phyloP scores from a whole-genome alignment of 2,888 invertebrate genomes.

The Priocnemis perturbator region DNA sequence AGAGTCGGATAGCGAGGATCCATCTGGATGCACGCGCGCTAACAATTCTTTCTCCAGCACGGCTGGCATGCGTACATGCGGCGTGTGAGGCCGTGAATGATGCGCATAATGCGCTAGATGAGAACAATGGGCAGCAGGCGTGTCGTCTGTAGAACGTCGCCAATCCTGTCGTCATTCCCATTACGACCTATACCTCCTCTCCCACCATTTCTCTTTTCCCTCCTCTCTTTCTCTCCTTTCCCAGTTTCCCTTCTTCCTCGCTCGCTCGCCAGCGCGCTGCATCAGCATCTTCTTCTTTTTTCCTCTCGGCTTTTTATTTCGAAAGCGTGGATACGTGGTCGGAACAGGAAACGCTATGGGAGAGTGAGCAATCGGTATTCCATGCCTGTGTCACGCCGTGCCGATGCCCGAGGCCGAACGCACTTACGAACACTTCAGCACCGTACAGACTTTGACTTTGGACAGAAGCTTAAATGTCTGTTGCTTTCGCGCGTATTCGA shows the following conservation, averaged over 20 bases:
- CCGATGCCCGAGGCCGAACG: conserved; percentile 17
- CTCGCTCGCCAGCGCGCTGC: not conserved
- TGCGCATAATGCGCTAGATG: conserved; percentile 40
- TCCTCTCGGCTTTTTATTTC: conserved; percentile 43
- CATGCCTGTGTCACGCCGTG: conserved; percentile 47
- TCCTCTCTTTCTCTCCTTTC: conserved; percentile 9
- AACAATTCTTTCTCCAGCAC: too few relatives aligned
- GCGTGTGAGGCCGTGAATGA: conserved; percentile 45
- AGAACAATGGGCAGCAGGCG: conserved; percentile 60
- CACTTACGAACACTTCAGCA: too few relatives aligned
- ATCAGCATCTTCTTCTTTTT: conserved; percentile 2
- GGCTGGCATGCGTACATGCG: conserved; percentile 6
- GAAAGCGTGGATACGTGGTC: conserved; percentile 58
- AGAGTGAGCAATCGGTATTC: conserved; percentile 68
- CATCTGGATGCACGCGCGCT: too few relatives aligned
- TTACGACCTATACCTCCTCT: conserved; percentile 18
- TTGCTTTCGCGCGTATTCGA: too few relatives aligned
- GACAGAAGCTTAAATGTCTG: too few relatives aligned
- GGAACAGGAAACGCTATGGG: conserved; percentile 69
- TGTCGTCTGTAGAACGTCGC: conserved; percentile 57
- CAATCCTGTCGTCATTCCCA: conserved; percentile 43
- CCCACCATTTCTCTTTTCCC: not conserved
- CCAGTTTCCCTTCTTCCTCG: conserved; percentile 9
- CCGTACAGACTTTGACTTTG: too few relatives aligned
- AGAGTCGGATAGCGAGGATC: too few relatives aligned